Conservation (phyloP, 2,888 invertebrate species). For the Patella caerulea region DNA sequence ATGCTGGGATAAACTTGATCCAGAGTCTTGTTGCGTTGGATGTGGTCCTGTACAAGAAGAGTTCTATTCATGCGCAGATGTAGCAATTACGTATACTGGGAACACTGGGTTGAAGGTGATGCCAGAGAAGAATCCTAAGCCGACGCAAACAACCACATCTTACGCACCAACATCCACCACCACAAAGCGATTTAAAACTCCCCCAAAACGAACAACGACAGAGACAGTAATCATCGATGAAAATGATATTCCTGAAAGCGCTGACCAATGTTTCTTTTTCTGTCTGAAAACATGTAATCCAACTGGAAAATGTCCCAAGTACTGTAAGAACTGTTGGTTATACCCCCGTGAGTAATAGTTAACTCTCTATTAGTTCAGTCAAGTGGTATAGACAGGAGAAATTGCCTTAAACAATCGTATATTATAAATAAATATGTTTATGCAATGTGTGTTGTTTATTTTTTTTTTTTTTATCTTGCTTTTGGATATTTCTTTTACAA, state of each 20-base stretch:
- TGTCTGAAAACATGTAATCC: neutral
- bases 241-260: neutral
- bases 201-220: neutral
- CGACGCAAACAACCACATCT: neutral
- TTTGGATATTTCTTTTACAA: too few species aligned
- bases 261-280: neutral
- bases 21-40: neutral
- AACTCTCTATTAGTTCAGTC: too few species aligned
- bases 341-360: too few species aligned
- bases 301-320: neutral
- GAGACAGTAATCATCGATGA: neutral
- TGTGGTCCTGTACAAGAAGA: neutral
- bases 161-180: neutral
- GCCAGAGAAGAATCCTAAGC: neutral
- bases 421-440: too few species aligned
- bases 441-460: too few species aligned
- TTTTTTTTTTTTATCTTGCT: too few species aligned
- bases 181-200: neutral
- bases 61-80: neutral
- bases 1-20: neutral
- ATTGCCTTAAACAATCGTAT: too few species aligned
- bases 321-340: neutral
- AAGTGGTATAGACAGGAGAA: too few species aligned
- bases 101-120: neutral
- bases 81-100: neutral